Conservation (phyloP, 2,888 invertebrate species). For the Lutraria lutraria region DNA sequence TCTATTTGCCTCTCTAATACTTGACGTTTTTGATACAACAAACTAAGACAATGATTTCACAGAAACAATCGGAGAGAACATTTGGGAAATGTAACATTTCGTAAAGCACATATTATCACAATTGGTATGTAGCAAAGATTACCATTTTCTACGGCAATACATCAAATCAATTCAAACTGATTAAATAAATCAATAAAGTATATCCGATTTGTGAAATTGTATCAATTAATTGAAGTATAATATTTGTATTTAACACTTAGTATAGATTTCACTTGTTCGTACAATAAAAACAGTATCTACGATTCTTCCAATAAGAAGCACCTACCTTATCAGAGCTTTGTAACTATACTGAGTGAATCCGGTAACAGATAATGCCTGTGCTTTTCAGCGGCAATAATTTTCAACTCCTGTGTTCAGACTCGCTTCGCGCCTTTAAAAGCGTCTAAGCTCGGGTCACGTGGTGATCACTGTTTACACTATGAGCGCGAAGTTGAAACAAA, state of each 20-base stretch:
- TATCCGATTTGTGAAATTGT: neutral
- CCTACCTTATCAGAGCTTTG: neutral
- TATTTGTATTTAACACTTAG: neutral
- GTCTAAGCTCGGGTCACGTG: conserved; percentile 32
- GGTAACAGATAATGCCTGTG: neutral
- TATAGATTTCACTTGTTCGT: neutral
- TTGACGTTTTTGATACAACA: too few relatives aligned
- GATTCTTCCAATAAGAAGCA: neutral
- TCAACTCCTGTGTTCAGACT: conserved; percentile 36
- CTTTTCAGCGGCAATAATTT: conserved; percentile 27
- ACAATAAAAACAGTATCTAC: neutral
- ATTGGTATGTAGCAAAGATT: neutral
- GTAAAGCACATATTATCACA: neutral
- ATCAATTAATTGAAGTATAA: neutral
- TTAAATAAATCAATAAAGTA: neutral
- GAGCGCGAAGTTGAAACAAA: conserved; percentile 25
- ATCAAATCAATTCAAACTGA: neutral
- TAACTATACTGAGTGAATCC: neutral
- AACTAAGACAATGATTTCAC: too few relatives aligned
- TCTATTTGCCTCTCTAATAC: too few relatives aligned
- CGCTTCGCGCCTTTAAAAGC: conserved; percentile 42
- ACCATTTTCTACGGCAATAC: neutral
- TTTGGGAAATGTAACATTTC: too few relatives aligned
- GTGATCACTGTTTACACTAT: conserved; percentile 31
- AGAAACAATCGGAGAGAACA: too few relatives aligned